Evolutionary conservation across 2,888 invertebrate species (phyloP), one percentile per base, ranked within the genome.

Genomic region (Galeopsomyia nigrocyanea): DNA sequence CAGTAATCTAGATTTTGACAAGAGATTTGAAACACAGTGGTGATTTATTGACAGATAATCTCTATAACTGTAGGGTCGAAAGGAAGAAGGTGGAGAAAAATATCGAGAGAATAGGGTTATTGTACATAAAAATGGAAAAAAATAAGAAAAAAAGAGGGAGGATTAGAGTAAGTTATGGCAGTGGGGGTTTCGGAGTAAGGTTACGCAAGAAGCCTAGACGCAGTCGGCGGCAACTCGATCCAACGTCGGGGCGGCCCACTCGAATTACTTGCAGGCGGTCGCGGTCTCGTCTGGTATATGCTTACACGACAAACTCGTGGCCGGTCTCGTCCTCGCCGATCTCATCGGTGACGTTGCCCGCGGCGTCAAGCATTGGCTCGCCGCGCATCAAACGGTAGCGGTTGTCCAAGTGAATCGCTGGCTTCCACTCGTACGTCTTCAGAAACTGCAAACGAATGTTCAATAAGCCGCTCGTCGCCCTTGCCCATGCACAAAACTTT

Each of bases 391-490:
- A 74, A 21, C 86, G 80, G 71, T 86, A 85, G 46, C 85, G 83
- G 80, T 86, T 86, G 78, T 86, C 84, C 78, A 86, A 76, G 65
- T 84, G 82, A 63, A 85, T 79, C 1, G 79, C 79, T 6, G 86
- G 84, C 31, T 79, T 61, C 76, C 61, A 68, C 3, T 80, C 67
- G 57, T 74, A 22, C 0, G 62, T 39, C 0, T 76, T 71, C 10
- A 69, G 10, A 19, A 81, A 65, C 85, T 85, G 77, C 22, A 80
- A 76, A 74, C 39, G 2, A 16, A 10, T 16, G 16, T n/a, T n/a
- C 26, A 26, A 26, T 26, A 26, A 26, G 3, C 5, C 26, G 26
- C 26, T 5, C 3, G 26, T 26, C 26, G 26, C 2, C 2, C 26
- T 26, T 26, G 26, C 26, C 19, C 46, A 50, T 19, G 47, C 17